Percentiles rank a stretch among this genome's conserved stretches.
Conservation (phyloP, 2,113 vertebrate species). For the Stegastes partitus region DNA sequence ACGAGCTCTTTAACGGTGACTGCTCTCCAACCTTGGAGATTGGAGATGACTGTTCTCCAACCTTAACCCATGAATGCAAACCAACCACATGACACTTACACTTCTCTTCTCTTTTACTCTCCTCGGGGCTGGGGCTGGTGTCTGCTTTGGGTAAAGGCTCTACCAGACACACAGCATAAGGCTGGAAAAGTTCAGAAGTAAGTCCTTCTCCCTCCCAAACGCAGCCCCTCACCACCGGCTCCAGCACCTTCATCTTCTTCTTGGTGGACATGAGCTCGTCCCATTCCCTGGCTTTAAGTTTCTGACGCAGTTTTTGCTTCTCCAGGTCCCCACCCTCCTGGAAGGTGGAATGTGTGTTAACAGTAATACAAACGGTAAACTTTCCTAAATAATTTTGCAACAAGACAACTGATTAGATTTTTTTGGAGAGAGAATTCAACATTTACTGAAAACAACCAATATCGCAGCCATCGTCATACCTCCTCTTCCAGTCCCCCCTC, state of each 20-base stretch:
- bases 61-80: not conserved
- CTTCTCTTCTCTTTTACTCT: constrained; percentile 85
- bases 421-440: not conserved
- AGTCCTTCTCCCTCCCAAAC: constrained; percentile 84
- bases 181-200: constrained; percentile 83
- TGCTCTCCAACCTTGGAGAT: no score
- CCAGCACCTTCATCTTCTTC: constrained; percentile 90
- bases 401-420: not conserved
- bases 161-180: constrained; percentile 86
- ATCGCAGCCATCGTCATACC: constrained; percentile 59
- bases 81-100: constrained; percentile 83
- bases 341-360: not conserved
- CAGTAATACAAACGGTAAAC: not conserved
- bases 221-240: constrained; percentile 91
- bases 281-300: constrained; percentile 96
- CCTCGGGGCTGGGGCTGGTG: constrained; percentile 82
- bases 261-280: constrained; percentile 94
- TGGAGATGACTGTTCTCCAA: no score
- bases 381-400: not conserved
- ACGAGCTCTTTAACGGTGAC: no score
- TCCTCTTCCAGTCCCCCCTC: constrained; percentile 93
- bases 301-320: constrained; percentile 94
- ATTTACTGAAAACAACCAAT: not conserved
- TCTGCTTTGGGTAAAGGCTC: constrained; percentile 84
- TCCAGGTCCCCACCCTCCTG: constrained; percentile 92